Evolutionary conservation across 2,113 vertebrate species (phyloP), one percentile per base, ranked within the genome.

Genomic region (Parus major): DNA sequence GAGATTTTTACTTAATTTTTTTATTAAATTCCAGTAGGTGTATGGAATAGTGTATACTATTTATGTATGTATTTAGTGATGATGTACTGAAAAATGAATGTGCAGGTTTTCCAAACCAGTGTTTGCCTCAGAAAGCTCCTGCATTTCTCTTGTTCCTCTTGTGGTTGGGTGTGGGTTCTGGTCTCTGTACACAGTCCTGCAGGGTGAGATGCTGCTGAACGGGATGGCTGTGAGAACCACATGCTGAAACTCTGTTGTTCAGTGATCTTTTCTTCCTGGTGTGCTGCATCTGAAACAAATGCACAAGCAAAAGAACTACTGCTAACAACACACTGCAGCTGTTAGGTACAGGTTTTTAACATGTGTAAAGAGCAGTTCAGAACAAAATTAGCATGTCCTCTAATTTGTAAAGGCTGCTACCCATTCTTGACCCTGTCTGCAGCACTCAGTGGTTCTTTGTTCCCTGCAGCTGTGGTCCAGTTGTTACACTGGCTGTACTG

Each of bases 111-210:
- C 50, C 56, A 33, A 49, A 14, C 12, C 11, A 25, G 15, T 12
- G 2, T 47, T 63, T 77, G 28, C 44, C 56, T 77, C 19, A 46
- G 59, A 59, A 39, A 61, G 20, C 70, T 81, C 12, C 61, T 28
- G 17, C 41, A 6, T 85, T 87, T 22, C 31, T 64, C 35, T 11
- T 52, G 17, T 46, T 69, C 18, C 5, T 7, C 35, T 23, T 14
- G n/a, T 36, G 44, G 20, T 9, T 93, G 80, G 70, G 27, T 44
- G 50, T 60, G 36, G n/a, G 11, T 73, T 53, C 11, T 83, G 35
- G 5, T 77, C 28, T 78, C 25, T 35, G 0, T 13, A 1, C 11
- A 1, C 3, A 12, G 36, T 63, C 9, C 33, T 76, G 7, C 56
- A 44, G 52, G 4, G 3, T 12, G 66, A 77, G 85, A 22, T 31